Evolutionary conservation across 2,113 vertebrate species (phyloP).

Genomic region (Trinectes maculatus): DNA sequence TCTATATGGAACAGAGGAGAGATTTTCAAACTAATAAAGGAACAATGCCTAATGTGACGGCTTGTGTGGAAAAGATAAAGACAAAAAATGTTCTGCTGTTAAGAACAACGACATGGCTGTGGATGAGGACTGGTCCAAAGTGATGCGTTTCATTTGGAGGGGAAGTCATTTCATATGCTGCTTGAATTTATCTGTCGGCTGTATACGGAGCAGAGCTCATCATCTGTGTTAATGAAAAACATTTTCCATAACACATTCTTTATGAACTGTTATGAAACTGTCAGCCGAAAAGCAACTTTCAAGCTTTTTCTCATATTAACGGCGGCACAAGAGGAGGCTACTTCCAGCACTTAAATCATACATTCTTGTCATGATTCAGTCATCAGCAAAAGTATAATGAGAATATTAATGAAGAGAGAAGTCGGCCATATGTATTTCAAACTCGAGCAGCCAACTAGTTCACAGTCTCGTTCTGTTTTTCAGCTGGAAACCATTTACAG

Average conservation of each 20-base stretch:
- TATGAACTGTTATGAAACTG: background rate
- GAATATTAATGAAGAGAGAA: slow-evolving; percentile 47
- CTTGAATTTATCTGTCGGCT: background rate
- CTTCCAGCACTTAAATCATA: slow-evolving; percentile 21
- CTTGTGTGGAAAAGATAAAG: too few species aligned
- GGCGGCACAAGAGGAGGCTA: slow-evolving; percentile 1
- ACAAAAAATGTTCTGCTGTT: too few species aligned
- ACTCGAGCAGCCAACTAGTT: background rate
- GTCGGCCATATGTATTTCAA: too few species aligned
- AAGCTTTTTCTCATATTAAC: slow-evolving; percentile 38
- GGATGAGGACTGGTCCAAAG: background rate
- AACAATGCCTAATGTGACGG: background rate
- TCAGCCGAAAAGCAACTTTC: slow-evolving; percentile 3
- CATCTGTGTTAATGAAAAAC: background rate
- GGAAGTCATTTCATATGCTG: background rate
- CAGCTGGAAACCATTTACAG: too few species aligned
- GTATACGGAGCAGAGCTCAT: background rate
- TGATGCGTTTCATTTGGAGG: background rate
- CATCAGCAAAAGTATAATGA: slow-evolving; percentile 53
- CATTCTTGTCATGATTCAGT: slow-evolving; percentile 26
- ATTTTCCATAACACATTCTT: background rate
- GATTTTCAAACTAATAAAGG: background rate
- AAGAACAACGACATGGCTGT: background rate
- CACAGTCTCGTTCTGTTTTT: too few species aligned
- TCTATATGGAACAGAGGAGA: background rate